phyloP scores from a whole-genome alignment of 2,797 vertebrate genomes.

The Rhynchonycteris naso region DNA sequence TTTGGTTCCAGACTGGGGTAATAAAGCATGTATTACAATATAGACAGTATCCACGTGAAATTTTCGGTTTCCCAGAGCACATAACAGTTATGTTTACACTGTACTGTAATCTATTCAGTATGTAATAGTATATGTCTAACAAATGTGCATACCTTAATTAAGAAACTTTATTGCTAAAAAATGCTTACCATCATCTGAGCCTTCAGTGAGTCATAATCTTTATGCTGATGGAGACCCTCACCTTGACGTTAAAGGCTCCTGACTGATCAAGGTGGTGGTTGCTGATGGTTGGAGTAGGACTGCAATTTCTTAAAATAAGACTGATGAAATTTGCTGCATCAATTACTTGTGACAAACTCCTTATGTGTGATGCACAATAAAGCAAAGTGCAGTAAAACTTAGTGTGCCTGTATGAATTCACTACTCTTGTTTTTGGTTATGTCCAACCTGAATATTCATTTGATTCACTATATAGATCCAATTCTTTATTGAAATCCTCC shows the following conservation, averaged over 20 bases:
- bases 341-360: not conserved
- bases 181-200: not conserved
- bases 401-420: not conserved
- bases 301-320: not conserved
- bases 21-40: not conserved
- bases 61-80: not conserved
- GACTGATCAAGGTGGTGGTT: not conserved
- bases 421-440: not conserved
- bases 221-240: not conserved
- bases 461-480: not conserved
- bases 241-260: not conserved
- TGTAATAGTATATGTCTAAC: not conserved
- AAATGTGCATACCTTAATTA: not conserved
- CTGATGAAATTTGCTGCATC: not conserved
- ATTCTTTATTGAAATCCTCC: not conserved
- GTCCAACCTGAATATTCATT: not conserved
- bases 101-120: not conserved
- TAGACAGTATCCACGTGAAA: not conserved
- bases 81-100: not conserved
- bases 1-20: not conserved
- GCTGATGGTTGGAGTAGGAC: not conserved
- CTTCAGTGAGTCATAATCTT: not conserved
- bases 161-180: not conserved
- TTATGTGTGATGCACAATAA: not conserved
- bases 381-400: not conserved